A percentile compares a stretch with the other conserved stretches of the same genome.
Conservation (phyloP, 2,797 vertebrate species). For the Pseudomugil gertrudae region DNA sequence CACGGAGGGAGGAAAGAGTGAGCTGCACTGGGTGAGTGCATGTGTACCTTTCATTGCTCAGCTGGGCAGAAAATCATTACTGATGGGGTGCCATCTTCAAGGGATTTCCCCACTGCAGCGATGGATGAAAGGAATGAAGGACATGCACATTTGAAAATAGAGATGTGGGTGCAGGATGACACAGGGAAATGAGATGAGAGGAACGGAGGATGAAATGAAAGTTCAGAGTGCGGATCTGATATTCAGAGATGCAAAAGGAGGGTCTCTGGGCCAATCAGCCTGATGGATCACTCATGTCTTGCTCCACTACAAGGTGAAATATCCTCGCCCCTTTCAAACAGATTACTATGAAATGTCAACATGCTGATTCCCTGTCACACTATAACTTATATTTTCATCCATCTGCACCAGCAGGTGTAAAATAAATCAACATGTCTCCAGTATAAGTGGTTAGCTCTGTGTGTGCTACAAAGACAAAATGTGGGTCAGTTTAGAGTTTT, state of each 20-base stretch:
- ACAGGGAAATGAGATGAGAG: not conserved
- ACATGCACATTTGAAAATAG: constrained; percentile 49
- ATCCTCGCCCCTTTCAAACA: not conserved
- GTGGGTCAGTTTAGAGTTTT: too few relatives aligned
- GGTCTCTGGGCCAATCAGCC: not conserved
- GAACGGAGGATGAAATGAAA: constrained; percentile 10
- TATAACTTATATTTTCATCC: not conserved
- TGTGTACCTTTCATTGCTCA: constrained; percentile 66
- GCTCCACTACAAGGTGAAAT: constrained; percentile 1
- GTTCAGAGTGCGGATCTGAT: not conserved
- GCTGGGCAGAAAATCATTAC: constrained; percentile 79
- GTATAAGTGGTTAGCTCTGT: too few relatives aligned
- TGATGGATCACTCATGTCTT: not conserved
- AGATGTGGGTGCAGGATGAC: not conserved
- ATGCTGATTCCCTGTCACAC: not conserved
- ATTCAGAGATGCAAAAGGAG: not conserved
- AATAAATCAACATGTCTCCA: too few relatives aligned
- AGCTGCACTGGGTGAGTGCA: constrained; percentile 42
- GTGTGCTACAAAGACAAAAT: too few relatives aligned
- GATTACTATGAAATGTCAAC: not conserved
- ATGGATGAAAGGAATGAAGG: constrained; percentile 31
- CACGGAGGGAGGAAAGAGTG: constrained; percentile 22
- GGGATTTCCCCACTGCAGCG: constrained; percentile 68
- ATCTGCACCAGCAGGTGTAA: not conserved
- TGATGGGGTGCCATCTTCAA: constrained; percentile 73